Conservation (phyloP, 1,140 invertebrate genomes). For the Pentalonia nigronervosa region DNA sequence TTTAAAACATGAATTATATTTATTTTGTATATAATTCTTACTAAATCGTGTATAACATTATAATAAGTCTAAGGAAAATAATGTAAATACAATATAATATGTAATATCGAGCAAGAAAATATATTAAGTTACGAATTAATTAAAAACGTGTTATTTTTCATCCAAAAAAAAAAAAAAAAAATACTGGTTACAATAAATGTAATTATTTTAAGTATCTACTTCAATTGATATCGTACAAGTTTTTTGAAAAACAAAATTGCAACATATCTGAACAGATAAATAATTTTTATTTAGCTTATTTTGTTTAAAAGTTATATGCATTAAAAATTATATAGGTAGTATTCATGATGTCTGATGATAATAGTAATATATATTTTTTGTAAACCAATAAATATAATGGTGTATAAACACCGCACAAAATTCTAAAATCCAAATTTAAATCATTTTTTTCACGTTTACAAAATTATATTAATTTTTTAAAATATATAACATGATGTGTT, state of each 20-base stretch:
- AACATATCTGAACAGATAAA: too few relatives aligned
- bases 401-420: too few relatives aligned
- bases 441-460: background rate
- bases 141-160: background rate
- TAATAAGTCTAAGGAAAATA: background rate
- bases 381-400: too few relatives aligned
- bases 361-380: too few relatives aligned
- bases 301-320: too few relatives aligned
- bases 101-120: conserved; percentile 6
- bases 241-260: background rate
- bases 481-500: background rate
- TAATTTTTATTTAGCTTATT: too few relatives aligned
- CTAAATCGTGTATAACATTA: background rate
- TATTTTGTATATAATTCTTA: background rate
- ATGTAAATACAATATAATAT: background rate
- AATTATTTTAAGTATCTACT: background rate
- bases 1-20: background rate
- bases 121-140: background rate
- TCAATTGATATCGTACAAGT: background rate
- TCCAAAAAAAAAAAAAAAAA: background rate
- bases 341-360: too few relatives aligned
- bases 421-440: too few relatives aligned
- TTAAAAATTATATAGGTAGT: too few relatives aligned
- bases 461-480: background rate
- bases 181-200: background rate